Evolutionary conservation across 2,113 vertebrate genomes (phyloP).

Genomic region (Eretmochelys imbricata): DNA sequence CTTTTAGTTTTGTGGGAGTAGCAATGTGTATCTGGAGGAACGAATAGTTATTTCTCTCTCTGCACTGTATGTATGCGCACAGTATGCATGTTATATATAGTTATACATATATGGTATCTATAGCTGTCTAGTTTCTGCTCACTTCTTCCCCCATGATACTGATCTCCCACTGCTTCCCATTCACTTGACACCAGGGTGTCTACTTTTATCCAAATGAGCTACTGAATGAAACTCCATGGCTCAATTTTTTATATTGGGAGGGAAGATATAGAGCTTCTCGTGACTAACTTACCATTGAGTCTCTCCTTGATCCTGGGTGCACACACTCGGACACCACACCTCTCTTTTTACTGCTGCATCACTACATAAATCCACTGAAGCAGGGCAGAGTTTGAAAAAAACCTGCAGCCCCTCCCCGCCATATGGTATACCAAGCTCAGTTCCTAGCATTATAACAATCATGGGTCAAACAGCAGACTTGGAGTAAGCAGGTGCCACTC

Average conservation of each 20-base stretch:
- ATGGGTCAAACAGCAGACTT: neutral
- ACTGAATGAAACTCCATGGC: neutral
- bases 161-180: constrained; percentile 9
- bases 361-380: neutral
- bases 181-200: constrained; percentile 31
- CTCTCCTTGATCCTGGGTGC: neutral
- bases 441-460: neutral
- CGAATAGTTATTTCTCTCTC: constrained; percentile 1
- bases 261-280: neutral
- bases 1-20: neutral
- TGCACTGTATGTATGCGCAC: accelerated
- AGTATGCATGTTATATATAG: neutral
- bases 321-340: neutral
- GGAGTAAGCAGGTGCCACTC: neutral
- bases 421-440: neutral
- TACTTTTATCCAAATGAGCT: constrained; percentile 11
- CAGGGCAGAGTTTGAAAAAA: neutral
- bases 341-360: neutral
- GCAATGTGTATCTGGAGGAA: neutral
- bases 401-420: neutral
- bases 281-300: neutral
- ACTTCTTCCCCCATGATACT: neutral
- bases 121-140: neutral
- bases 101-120: neutral
- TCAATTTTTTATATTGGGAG: neutral